Conservation (phyloP, 1,140 invertebrate species). For the Spodoptera frugiperda region DNA sequence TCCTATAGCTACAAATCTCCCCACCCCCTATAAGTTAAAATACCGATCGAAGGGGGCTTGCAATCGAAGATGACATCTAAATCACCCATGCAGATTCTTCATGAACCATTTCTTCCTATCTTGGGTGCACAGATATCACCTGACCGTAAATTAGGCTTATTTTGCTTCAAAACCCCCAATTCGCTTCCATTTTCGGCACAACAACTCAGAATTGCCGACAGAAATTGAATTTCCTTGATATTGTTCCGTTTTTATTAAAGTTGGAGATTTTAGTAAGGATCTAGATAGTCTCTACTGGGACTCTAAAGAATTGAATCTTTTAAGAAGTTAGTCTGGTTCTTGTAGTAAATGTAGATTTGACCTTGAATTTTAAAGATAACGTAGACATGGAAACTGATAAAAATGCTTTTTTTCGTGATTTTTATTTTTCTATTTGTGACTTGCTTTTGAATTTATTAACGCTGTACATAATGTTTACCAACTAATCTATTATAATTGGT, state of each 20-base stretch:
- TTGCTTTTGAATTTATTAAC: too few relatives aligned
- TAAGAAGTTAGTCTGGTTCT: too few relatives aligned
- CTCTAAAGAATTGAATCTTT: too few relatives aligned
- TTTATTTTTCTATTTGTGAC: too few relatives aligned
- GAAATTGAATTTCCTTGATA: slow-evolving; percentile 7
- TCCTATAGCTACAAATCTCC: neutral
- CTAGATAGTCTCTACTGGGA: too few relatives aligned
- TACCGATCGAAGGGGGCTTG: slow-evolving; percentile 3
- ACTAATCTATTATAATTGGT: too few relatives aligned
- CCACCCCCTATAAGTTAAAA: neutral
- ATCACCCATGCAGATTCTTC: slow-evolving; percentile 29
- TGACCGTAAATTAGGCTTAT: slow-evolving; percentile 28
- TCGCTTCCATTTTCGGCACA: slow-evolving; percentile 10
- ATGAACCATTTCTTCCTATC: slow-evolving; percentile 19
- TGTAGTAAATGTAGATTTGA: too few relatives aligned
- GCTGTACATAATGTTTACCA: too few relatives aligned
- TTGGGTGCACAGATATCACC: neutral
- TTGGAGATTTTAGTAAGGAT: neutral
- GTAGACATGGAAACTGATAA: too few relatives aligned
- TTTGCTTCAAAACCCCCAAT: slow-evolving; percentile 21
- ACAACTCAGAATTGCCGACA: slow-evolving; percentile 11
- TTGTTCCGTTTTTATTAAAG: slow-evolving; percentile 3
- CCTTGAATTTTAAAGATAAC: too few relatives aligned
- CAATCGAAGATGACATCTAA: slow-evolving; percentile 11
- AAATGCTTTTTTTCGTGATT: too few relatives aligned